These are phyloP conservation scores for Hippoglossus stenolepis DNA, from an alignment of 2,113 vertebrate genomes.

Conservation along the genomic window DNA sequence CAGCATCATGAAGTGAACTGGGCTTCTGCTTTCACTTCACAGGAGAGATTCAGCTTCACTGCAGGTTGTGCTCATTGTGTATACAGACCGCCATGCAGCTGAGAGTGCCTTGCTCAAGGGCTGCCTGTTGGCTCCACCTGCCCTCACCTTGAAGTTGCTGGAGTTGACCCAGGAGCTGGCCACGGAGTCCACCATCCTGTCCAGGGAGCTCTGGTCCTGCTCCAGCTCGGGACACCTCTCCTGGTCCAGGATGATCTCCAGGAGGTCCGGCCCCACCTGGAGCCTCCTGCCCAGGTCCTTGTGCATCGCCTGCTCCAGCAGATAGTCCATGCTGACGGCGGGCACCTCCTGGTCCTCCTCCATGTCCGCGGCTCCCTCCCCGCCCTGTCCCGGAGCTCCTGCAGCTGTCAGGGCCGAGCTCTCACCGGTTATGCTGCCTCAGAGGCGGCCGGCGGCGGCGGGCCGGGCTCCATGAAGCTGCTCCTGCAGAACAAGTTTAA, in stretches of 20 bases:
- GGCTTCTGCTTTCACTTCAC: too few species aligned
- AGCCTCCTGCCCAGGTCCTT: slow-evolving; percentile 94
- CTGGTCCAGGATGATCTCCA: slow-evolving; percentile 89
- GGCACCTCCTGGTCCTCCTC: slow-evolving; percentile 76
- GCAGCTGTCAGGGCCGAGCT: neutral
- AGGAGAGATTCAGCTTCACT: too few species aligned
- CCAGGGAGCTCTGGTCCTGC: slow-evolving; percentile 92
- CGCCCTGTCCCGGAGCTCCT: neutral
- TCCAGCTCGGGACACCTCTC: slow-evolving; percentile 90
- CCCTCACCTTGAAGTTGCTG: slow-evolving; percentile 96
- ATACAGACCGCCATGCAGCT: too few species aligned
- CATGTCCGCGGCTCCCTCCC: slow-evolving; percentile 74
- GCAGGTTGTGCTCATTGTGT: too few species aligned
- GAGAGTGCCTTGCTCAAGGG: too few species aligned
- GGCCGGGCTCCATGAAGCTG: neutral
- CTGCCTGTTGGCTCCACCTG: neutral
- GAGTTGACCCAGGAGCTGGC: slow-evolving; percentile 97
- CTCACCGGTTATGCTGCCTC: neutral
- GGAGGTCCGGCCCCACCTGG: slow-evolving; percentile 93
- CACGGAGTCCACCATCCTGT: slow-evolving; percentile 93
- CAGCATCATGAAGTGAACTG: too few species aligned
- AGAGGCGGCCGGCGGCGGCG: slow-evolving; percentile 18
- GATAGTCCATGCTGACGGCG: slow-evolving; percentile 85
- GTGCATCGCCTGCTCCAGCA: slow-evolving; percentile 91
- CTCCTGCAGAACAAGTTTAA: neutral